phyloP scores from a whole-genome alignment of 2,888 invertebrate genomes.

The Catotricha subobsoleta region DNA sequence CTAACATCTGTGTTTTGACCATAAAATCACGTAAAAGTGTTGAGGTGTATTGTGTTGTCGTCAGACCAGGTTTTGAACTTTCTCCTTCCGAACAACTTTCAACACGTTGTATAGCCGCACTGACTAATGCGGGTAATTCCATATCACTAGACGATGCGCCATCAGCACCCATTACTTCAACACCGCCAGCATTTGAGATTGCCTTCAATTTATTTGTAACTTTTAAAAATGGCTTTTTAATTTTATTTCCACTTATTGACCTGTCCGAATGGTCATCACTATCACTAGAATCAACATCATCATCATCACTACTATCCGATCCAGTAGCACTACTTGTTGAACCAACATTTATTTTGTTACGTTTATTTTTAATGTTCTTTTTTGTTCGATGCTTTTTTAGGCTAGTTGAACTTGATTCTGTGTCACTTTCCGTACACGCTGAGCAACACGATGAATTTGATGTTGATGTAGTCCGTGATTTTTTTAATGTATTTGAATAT shows the following conservation, averaged over 20 bases:
- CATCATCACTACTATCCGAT: constrained; percentile 2
- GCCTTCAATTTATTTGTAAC: not conserved
- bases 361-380: not conserved
- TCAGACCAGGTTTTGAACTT: constrained; percentile 35
- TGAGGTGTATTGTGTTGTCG: constrained; percentile 47
- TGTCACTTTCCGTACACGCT: constrained; percentile 4
- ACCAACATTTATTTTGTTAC: no score
- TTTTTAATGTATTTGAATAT: not conserved
- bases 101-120: constrained; percentile 56
- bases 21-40: constrained; percentile 64
- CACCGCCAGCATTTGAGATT: not conserved
- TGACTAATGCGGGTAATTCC: constrained; percentile 56
- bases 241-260: no score
- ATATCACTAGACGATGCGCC: constrained; percentile 46
- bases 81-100: constrained; percentile 51
- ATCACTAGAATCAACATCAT: constrained; percentile 4
- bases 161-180: constrained; percentile 23
- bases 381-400: not conserved
- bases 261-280: no score
- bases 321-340: constrained; percentile 1
- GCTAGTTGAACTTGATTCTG: constrained; percentile 1
- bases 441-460: constrained; percentile 8
- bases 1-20: constrained; percentile 55
- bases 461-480: constrained; percentile 2
- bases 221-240: not conserved